Evolutionary conservation across 92 coral and sea anemone genomes (phyloP), one percentile per base, ranked within the genome.

Genomic region (Porites cylindrica): DNA sequence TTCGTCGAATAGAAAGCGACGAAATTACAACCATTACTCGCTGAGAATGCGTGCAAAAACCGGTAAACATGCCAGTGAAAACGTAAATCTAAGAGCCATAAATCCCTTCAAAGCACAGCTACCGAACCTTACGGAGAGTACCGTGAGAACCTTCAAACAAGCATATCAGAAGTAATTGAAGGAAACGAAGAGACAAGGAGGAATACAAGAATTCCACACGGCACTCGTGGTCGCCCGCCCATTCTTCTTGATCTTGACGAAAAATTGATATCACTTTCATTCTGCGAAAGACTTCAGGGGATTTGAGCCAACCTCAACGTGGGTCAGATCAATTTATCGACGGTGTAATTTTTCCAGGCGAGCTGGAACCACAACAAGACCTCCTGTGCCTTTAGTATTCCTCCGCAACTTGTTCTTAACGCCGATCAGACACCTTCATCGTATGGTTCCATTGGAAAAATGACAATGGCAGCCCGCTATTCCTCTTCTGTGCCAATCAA

Each of bases 181-280:
- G 65, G 85, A 71, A 73, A 60, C 8, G 79, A 69, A 59, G 62
- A 43, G 79, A 59, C 71, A 63, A 26, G 29, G 29, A 79, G 90
- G 85, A 86, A 70, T 50, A 65, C 77, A 79, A 79, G 90, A 75
- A 77, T 79, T 52, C 90, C 79, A 70, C 83, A 78, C 76, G 72
- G 86, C 91, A 86, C 93, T 18, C 82, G 83, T 51, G 85, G 88
- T 80, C 88, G 91, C 58, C 93, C 86, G 51, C 87, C 91, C 54
- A 60, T 56, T 16, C 89, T 89, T 68, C 89, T 66, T 84, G 92
- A 85, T 38, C 90, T 85, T 66, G 90, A 90, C 72, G 60, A 66
- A 26, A 85, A 85, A 84, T 77, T 90, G 32, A 54, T 85, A 52
- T 70, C 85, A 54, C 89, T 90, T 59, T 68, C 86, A 21, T 21